Evolutionary conservation across 2,797 vertebrate species (phyloP).

Genomic region (Pogoniulus pusillus): DNA sequence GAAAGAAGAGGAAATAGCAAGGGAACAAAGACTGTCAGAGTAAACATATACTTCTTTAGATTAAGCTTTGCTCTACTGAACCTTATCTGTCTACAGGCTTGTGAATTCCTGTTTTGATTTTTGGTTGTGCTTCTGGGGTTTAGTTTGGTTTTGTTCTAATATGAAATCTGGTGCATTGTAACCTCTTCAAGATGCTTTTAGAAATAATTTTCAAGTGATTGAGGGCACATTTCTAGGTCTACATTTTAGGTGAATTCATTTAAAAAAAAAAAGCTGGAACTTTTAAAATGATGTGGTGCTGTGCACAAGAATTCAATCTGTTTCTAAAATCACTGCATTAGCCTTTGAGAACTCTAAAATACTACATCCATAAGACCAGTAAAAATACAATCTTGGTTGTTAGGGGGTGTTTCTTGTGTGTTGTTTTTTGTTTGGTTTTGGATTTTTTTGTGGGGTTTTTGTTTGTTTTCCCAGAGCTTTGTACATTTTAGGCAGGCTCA

Average conservation of each 20-base stretch:
- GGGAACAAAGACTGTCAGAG: background rate
- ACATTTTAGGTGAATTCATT: background rate
- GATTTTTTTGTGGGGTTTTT: too few relatives aligned
- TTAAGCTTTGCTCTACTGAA: constrained; percentile 41
- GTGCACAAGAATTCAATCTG: background rate
- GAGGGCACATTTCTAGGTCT: background rate
- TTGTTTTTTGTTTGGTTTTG: too few relatives aligned
- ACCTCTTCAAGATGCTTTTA: background rate
- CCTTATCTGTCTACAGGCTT: background rate
- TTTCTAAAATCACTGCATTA: background rate
- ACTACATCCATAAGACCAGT: background rate
- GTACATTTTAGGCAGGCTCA: background rate
- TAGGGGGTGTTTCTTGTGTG: too few relatives aligned
- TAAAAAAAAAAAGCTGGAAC: background rate
- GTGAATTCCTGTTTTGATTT: background rate
- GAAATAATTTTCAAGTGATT: background rate
- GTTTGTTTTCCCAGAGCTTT: background rate
- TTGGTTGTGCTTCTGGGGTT: background rate
- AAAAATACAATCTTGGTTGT: background rate
- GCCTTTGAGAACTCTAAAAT: background rate
- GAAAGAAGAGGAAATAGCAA: background rate
- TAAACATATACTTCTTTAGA: background rate
- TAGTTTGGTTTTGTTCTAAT: background rate
- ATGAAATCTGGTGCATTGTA: background rate
- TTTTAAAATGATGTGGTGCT: background rate